Percentiles rank a stretch among this genome's conserved stretches.
phyloP scores from a whole-genome alignment of 2,797 vertebrate species.

The Glyptemys insculpta region DNA sequence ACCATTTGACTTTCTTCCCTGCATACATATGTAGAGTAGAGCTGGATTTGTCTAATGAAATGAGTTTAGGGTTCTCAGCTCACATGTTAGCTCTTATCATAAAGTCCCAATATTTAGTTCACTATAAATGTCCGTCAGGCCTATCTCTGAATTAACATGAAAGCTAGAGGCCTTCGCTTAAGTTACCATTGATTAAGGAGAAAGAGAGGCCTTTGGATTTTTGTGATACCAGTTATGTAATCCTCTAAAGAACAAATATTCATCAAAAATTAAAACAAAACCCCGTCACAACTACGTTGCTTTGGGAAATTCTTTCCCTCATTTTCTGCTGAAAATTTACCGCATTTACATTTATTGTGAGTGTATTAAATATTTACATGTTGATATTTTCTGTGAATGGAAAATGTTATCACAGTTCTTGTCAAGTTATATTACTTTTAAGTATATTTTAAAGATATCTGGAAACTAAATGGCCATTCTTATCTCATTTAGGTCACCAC shows the following conservation, averaged over 20 bases:
- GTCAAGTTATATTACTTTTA: conserved; percentile 49
- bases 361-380: conserved; percentile 72
- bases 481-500: conserved; percentile 49
- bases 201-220: conserved; percentile 30
- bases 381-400: conserved; percentile 61
- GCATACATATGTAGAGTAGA: conserved; percentile 68
- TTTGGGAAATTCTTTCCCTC: conserved; percentile 7
- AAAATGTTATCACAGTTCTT: conserved; percentile 59
- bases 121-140: not conserved
- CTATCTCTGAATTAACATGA: conserved; percentile 21
- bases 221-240: conserved; percentile 27
- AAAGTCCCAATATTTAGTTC: conserved; percentile 1
- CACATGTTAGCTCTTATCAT: conserved; percentile 9
- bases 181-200: not conserved
- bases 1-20: conserved; percentile 79
- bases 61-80: conserved; percentile 36
- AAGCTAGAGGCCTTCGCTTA: conserved; percentile 41
- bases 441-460: conserved; percentile 47
- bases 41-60: conserved; percentile 57
- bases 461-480: conserved; percentile 53
- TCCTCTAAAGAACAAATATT: conserved; percentile 69
- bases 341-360: conserved; percentile 55
- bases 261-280: conserved; percentile 73
- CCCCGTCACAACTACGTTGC: not conserved
- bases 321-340: conserved; percentile 50